Percentiles rank a stretch among this genome's conserved stretches.
phyloP scores from a whole-genome alignment of 2,113 vertebrate species.

The Ciconia boyciana region DNA sequence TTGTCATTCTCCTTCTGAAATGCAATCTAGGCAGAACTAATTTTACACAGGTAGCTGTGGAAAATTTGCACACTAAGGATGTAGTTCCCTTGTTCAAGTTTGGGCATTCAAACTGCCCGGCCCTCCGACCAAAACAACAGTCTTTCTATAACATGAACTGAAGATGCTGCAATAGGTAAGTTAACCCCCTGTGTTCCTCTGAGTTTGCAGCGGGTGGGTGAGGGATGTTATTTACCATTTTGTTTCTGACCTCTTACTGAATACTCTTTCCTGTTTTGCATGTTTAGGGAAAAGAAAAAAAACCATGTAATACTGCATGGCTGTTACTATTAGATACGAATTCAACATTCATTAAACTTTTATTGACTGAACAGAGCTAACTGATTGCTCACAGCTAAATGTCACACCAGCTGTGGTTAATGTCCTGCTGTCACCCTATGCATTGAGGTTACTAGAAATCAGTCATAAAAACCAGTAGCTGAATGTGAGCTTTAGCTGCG shows the following conservation, averaged over 20 bases:
- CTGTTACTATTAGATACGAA: background rate
- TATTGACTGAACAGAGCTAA: background rate
- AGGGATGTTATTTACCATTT: background rate
- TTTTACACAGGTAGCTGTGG: background rate
- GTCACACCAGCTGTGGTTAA: background rate
- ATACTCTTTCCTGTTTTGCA: background rate
- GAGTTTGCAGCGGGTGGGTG: background rate
- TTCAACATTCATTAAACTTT: background rate
- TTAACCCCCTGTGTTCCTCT: background rate
- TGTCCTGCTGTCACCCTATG: background rate
- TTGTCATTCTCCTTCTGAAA: background rate
- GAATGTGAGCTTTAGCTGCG: background rate
- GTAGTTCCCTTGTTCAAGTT: background rate
- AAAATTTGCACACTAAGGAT: background rate
- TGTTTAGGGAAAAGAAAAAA: background rate
- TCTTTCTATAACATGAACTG: background rate
- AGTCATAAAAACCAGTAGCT: background rate
- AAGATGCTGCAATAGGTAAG: background rate
- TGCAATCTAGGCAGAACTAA: background rate
- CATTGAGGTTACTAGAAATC: background rate
- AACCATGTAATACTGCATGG: background rate
- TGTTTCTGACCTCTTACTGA: background rate
- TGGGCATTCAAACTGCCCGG: background rate
- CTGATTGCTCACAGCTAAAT: background rate
- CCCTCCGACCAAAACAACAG: background rate